These are phyloP conservation scores for Hoplostethus mediterraneus DNA, from an alignment of 2,797 vertebrate species.

Conservation along the genomic window DNA sequence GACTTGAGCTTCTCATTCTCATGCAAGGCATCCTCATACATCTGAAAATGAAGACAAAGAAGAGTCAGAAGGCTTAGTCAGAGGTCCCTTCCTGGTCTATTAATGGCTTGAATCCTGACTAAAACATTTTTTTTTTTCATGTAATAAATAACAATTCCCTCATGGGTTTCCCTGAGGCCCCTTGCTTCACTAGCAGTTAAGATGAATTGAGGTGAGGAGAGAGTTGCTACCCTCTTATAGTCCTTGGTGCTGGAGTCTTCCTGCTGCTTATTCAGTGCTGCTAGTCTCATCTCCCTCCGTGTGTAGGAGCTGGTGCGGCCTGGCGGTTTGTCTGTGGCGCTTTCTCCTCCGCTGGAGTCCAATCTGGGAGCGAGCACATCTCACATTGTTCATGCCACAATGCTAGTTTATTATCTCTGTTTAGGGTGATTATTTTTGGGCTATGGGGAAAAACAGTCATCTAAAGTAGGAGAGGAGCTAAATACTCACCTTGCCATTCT, in stretches of 20 bases:
- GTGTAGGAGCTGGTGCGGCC: slow-evolving; percentile 87
- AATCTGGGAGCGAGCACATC: slow-evolving; percentile 79
- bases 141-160: background rate
- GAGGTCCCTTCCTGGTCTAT: no score
- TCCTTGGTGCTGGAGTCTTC: slow-evolving; percentile 87
- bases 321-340: slow-evolving; percentile 85
- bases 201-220: background rate
- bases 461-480: background rate
- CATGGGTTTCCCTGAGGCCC: background rate
- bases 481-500: slow-evolving; percentile 91
- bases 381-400: slow-evolving; percentile 1
- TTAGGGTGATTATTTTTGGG: background rate
- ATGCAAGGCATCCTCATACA: slow-evolving; percentile 92
- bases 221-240: slow-evolving; percentile 90
- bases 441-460: background rate
- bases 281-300: slow-evolving; percentile 90
- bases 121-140: background rate
- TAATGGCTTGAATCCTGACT: no score
- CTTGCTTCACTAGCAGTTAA: background rate
- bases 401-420: slow-evolving; percentile 1
- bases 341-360: slow-evolving; percentile 86
- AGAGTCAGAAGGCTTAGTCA: no score
- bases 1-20: slow-evolving; percentile 96
- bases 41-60: slow-evolving; percentile 73
- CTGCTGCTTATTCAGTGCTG: slow-evolving; percentile 86